A percentile compares a stretch with the other conserved stretches of the same genome.
phyloP scores from a whole-genome alignment of 1,140 invertebrate species.

The Eriocheir sinensis region DNA sequence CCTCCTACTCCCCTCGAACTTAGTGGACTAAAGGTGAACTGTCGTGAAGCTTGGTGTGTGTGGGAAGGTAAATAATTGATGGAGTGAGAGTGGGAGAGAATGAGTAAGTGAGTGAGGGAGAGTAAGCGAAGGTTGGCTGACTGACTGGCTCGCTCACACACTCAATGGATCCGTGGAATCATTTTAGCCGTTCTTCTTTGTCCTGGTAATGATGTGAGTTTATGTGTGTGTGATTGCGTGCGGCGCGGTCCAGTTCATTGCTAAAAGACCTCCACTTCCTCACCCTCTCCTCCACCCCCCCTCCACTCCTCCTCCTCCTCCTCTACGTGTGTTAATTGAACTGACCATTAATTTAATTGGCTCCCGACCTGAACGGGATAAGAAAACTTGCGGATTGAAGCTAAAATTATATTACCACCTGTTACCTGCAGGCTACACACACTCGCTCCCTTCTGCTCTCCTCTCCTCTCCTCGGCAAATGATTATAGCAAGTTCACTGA shows the following conservation, averaged over 20 bases:
- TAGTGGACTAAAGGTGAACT: background rate
- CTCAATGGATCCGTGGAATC: no score
- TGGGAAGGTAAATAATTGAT: background rate
- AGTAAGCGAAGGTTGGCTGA: no score
- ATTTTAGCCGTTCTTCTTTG: no score
- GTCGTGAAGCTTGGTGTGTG: background rate
- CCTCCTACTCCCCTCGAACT: background rate
- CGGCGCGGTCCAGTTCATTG: no score
- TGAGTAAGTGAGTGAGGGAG: background rate
- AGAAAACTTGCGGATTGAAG: background rate
- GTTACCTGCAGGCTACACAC: no score
- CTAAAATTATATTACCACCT: background rate
- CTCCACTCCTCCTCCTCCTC: no score
- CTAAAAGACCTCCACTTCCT: no score
- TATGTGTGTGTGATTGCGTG: background rate
- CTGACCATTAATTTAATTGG: slow-evolving; percentile 4
- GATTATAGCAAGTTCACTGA: background rate
- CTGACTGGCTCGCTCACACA: no score
- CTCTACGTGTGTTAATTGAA: no score
- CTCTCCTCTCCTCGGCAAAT: no score
- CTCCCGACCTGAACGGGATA: background rate
- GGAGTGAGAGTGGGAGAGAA: background rate
- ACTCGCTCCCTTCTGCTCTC: no score
- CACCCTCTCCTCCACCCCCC: no score
- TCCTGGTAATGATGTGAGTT: background rate